These are phyloP conservation scores for Linurgus olivaceus DNA, from an alignment of 2,797 vertebrate species.

Conservation along the genomic window DNA sequence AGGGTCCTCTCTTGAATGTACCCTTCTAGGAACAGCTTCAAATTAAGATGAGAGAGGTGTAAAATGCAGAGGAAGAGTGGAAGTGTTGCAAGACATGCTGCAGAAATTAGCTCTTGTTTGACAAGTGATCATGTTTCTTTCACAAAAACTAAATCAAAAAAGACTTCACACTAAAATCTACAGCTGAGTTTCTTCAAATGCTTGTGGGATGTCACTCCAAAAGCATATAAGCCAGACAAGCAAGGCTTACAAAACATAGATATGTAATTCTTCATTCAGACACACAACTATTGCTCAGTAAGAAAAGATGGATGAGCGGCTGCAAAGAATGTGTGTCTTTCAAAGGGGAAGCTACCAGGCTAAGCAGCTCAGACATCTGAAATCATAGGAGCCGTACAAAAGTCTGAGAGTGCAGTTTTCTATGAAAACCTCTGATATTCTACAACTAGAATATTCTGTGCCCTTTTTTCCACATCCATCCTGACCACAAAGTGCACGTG, in stretches of 20 bases:
- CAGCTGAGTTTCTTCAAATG: background rate
- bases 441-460: background rate
- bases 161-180: background rate
- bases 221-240: background rate
- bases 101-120: background rate
- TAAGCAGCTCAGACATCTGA: background rate
- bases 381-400: background rate
- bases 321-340: background rate
- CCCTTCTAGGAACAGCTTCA: background rate
- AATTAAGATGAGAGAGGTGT: background rate
- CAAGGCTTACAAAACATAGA: background rate
- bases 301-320: background rate
- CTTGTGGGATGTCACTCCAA: background rate
- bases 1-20: background rate
- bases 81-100: background rate
- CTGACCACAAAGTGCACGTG: background rate
- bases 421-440: background rate
- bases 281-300: background rate
- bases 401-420: background rate
- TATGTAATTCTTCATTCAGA: background rate
- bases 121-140: background rate
- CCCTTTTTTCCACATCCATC: background rate
- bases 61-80: background rate
- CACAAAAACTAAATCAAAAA: background rate
- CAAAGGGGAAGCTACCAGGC: background rate